Conservation (phyloP, 2,113 vertebrate genomes). For the Pygoscelis antarcticus region DNA sequence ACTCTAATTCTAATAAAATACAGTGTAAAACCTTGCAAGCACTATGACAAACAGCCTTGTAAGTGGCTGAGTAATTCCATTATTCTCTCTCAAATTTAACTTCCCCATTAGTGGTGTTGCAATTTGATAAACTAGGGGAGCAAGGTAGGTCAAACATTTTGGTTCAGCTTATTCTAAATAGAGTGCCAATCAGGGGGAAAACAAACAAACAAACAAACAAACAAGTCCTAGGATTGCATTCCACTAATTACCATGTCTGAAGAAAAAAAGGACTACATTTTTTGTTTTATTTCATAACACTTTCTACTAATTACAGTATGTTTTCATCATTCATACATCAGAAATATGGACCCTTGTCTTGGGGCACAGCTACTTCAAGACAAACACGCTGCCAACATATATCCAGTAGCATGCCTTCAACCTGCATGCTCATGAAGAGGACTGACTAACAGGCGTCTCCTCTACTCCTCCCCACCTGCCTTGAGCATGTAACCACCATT, state of each 20-base stretch:
- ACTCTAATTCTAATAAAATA: neutral
- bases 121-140: neutral
- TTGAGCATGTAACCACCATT: neutral
- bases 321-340: neutral
- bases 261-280: neutral
- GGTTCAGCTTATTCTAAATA: neutral
- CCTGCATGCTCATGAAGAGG: neutral
- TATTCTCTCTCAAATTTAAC: neutral
- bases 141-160: neutral
- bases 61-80: neutral
- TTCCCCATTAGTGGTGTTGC: neutral
- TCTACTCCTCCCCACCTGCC: neutral
- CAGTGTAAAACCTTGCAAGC: neutral
- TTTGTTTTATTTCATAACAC: neutral
- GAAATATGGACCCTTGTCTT: neutral
- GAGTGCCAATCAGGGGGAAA: neutral
- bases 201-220: neutral
- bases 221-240: neutral
- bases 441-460: neutral
- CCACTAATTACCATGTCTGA: neutral
- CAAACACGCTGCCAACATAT: neutral
- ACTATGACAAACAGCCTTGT: neutral
- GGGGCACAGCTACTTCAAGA: neutral
- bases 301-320: neutral
- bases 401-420: neutral